Percentiles rank a stretch among this genome's conserved stretches.
These are phyloP conservation scores for roundworm (Caenorhabditis elegans) DNA, from an alignment of 1,140 invertebrate species.

Conservation along the genomic window DNA sequence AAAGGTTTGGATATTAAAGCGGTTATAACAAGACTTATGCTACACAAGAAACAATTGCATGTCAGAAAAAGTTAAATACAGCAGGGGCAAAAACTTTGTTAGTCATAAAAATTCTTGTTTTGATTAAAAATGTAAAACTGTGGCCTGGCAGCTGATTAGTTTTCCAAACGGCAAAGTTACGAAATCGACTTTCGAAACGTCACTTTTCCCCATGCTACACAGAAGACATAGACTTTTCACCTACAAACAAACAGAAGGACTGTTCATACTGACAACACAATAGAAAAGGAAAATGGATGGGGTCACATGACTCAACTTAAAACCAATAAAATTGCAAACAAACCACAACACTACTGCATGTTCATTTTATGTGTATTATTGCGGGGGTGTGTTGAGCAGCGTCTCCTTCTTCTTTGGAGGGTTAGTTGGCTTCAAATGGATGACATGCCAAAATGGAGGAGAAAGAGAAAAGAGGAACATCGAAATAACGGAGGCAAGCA, in stretches of 20 bases:
- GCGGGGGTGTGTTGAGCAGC: background rate
- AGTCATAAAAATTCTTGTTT: too few species aligned
- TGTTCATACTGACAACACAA: background rate
- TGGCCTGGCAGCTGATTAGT: background rate
- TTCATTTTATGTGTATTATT: background rate
- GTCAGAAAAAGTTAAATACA: too few species aligned
- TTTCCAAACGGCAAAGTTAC: background rate
- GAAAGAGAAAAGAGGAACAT: background rate
- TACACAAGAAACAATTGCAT: too few species aligned
- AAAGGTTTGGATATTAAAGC: too few species aligned
- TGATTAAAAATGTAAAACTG: background rate
- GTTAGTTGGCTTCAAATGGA: background rate
- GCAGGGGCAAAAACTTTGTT: too few species aligned
- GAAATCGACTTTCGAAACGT: background rate
- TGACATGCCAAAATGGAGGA: background rate
- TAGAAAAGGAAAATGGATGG: background rate
- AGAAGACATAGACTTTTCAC: background rate
- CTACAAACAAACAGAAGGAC: constrained; percentile 25
- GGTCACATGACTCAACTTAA: background rate
- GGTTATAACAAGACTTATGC: too few species aligned
- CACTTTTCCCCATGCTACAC: background rate
- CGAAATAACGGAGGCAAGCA: background rate
- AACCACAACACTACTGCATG: background rate
- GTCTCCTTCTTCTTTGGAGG: background rate
- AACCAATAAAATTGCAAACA: too few species aligned